A percentile compares a stretch with the other conserved stretches of the same genome.
phyloP scores from a whole-genome alignment of 2,113 vertebrate species.

The Chaetops frenatus region DNA sequence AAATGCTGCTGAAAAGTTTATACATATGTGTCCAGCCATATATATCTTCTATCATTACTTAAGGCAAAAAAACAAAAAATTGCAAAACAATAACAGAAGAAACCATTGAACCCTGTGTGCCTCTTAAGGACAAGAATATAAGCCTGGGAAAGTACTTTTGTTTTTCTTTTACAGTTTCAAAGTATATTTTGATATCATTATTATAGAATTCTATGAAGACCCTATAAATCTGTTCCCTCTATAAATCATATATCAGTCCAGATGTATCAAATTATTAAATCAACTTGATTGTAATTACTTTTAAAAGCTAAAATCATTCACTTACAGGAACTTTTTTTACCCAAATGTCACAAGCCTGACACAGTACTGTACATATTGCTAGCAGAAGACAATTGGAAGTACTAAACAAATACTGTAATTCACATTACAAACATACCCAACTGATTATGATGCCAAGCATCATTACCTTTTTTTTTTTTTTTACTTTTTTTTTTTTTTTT shows the following conservation, averaged over 20 bases:
- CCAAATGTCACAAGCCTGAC: conserved; percentile 86
- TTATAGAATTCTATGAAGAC: conserved; percentile 74
- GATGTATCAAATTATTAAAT: conserved; percentile 86
- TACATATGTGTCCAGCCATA: conserved; percentile 93
- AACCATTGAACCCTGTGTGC: conserved; percentile 82
- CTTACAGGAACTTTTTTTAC: conserved; percentile 75
- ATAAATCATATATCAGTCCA: conserved; percentile 66
- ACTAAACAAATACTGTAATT: conserved; percentile 81
- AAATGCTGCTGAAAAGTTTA: conserved; percentile 96
- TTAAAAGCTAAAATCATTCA: conserved; percentile 88
- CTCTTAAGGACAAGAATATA: conserved; percentile 78
- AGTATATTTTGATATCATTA: conserved; percentile 74
- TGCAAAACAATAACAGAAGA: conserved; percentile 84
- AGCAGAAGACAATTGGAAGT: conserved; percentile 87
- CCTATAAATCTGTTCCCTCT: conserved; percentile 66
- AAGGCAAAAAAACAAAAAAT: conserved; percentile 82
- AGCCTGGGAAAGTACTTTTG: conserved; percentile 77
- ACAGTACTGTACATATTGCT: conserved; percentile 92
- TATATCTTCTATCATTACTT: conserved; percentile 88
- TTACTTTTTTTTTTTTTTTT: accelerated
- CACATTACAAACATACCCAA: conserved; percentile 83
- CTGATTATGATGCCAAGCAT: conserved; percentile 69
- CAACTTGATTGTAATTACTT: conserved; percentile 72
- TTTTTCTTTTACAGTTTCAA: conserved; percentile 71
- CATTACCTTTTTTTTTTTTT: conserved; percentile 54